A percentile compares a stretch with the other conserved stretches of the same genome.
phyloP scores from a whole-genome alignment of 2,797 vertebrate genomes.

The Phrynocephalus forsythii region DNA sequence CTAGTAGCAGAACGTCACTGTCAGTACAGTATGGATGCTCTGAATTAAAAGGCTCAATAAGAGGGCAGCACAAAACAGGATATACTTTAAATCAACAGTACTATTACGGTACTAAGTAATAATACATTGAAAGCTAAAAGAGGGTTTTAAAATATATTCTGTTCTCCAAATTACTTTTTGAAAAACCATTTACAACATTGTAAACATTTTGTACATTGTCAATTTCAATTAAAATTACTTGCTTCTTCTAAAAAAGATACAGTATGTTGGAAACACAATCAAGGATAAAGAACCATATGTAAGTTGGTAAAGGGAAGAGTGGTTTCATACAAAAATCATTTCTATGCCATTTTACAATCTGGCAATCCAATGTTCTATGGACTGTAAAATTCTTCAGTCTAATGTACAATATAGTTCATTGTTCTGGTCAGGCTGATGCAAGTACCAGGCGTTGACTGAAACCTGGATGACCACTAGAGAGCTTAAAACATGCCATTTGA shows the following conservation, averaged over 20 bases:
- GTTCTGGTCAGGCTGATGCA: not conserved
- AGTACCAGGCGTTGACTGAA: too few relatives aligned
- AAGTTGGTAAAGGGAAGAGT: not conserved
- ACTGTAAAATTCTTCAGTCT: not conserved
- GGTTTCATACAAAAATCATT: not conserved
- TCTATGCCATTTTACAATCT: not conserved
- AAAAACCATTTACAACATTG: not conserved
- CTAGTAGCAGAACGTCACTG: not conserved
- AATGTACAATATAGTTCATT: not conserved
- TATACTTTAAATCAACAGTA: not conserved
- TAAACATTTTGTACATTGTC: not conserved
- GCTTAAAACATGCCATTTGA: not conserved
- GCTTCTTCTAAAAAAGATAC: too few relatives aligned
- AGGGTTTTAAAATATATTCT: constrained; percentile 17
- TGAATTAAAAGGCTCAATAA: not conserved
- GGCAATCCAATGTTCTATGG: not conserved
- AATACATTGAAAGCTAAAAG: not conserved
- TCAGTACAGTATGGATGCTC: not conserved
- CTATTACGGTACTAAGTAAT: not conserved
- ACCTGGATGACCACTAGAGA: too few relatives aligned
- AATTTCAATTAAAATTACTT: constrained; percentile 14
- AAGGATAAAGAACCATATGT: not conserved
- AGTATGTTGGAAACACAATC: not conserved
- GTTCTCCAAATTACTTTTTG: not conserved
- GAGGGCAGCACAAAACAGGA: not conserved